Evolutionary conservation across 2,797 vertebrate species (phyloP).

Genomic region (Carapus acus): DNA sequence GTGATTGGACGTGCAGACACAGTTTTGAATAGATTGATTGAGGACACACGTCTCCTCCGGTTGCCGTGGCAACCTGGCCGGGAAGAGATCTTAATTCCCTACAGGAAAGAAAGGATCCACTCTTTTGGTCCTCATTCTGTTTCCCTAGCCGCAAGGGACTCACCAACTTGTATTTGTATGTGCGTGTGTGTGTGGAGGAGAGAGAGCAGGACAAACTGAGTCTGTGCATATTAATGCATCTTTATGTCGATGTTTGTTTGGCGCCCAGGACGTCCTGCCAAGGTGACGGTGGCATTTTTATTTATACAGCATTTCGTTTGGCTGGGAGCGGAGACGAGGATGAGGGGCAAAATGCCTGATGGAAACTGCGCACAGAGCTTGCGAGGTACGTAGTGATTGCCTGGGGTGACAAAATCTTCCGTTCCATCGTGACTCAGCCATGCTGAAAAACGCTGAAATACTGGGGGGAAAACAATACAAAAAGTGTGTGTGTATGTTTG

Average conservation of each 20-base stretch:
- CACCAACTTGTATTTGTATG: constrained; percentile 3
- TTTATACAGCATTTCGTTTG: constrained; percentile 1
- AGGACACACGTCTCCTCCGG: constrained; percentile 32
- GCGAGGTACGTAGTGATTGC: neutral
- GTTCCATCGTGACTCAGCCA: too few relatives aligned
- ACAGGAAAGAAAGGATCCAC: constrained; percentile 30
- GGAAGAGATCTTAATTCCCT: constrained; percentile 52
- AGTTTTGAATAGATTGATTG: constrained; percentile 34
- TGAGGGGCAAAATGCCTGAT: neutral
- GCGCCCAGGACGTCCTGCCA: constrained; percentile 4
- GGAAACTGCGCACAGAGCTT: constrained; percentile 1
- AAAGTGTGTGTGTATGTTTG: too few relatives aligned
- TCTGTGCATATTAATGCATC: constrained; percentile 8
- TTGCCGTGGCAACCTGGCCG: constrained; percentile 45
- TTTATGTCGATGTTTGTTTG: constrained; percentile 3
- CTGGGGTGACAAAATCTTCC: neutral
- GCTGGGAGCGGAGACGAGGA: neutral
- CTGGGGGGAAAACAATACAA: too few relatives aligned
- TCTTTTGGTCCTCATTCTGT: constrained; percentile 33
- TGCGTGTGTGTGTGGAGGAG: constrained; percentile 14
- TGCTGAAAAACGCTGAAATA: too few relatives aligned
- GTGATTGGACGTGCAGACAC: constrained; percentile 14
- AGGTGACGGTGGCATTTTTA: constrained; percentile 6
- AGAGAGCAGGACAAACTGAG: constrained; percentile 4
- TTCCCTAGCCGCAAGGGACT: neutral